These are phyloP conservation scores for Paralichthys olivaceus DNA, from an alignment of 2,113 vertebrate species.

Conservation along the genomic window DNA sequence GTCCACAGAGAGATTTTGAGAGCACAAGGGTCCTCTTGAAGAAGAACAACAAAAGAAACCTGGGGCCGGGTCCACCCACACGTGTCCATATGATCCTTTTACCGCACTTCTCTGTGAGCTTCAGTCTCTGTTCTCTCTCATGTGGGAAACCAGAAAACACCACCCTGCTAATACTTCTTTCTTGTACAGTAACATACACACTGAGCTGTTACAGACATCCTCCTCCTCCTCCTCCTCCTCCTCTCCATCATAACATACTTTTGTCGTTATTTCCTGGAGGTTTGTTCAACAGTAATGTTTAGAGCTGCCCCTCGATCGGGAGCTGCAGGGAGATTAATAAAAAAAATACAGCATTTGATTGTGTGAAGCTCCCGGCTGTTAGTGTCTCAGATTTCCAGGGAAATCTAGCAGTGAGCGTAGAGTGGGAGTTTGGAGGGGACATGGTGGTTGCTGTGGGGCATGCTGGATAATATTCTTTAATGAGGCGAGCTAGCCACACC, in stretches of 20 bases:
- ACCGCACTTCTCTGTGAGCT: constrained; percentile 1
- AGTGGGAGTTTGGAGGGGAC: constrained; percentile 13
- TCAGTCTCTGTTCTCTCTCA: constrained; percentile 24
- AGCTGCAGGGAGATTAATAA: constrained; percentile 3
- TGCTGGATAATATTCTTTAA: constrained; percentile 75
- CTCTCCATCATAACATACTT: constrained; percentile 23
- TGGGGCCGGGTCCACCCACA: constrained; percentile 50
- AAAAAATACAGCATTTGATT: constrained; percentile 52
- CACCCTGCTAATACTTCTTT: constrained; percentile 2
- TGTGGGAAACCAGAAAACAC: constrained; percentile 11
- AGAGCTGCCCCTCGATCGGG: constrained; percentile 51
- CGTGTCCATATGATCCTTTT: constrained; percentile 24
- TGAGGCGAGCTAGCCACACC: constrained; percentile 65
- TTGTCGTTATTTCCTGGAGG: constrained; percentile 49
- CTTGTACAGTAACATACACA: constrained; percentile 12
- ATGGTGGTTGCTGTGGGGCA: constrained; percentile 54
- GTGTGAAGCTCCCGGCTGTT: constrained; percentile 45
- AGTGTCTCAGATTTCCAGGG: constrained; percentile 52
- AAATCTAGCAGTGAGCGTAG: constrained; percentile 50
- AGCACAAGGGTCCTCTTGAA: constrained; percentile 42
- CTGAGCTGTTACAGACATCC: constrained; percentile 7
- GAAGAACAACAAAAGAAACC: constrained; percentile 57
- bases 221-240: background rate
- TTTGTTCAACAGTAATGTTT: constrained; percentile 62
- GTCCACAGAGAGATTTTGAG: constrained; percentile 35